Percentiles rank a stretch among this genome's conserved stretches.
Conservation (phyloP, 2,797 vertebrate genomes). For the Galaxias olidus region DNA sequence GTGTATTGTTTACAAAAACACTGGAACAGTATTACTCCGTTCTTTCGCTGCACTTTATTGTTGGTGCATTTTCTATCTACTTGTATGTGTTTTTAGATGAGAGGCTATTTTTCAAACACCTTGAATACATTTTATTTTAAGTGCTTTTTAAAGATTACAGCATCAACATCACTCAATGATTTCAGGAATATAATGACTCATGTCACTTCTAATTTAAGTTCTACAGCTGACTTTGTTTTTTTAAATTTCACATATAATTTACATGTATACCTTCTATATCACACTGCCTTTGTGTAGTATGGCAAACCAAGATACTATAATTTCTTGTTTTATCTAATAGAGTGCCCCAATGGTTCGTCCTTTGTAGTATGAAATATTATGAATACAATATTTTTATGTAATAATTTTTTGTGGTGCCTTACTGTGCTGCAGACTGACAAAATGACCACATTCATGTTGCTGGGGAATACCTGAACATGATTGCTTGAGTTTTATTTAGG, state of each 20-base stretch:
- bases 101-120: constrained; percentile 5
- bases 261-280: neutral
- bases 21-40: constrained; percentile 26
- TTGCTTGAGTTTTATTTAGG: constrained; percentile 45
- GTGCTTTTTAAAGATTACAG: too few relatives aligned
- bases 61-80: constrained; percentile 20
- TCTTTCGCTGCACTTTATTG: constrained; percentile 17
- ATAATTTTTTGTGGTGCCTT: neutral
- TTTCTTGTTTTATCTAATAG: too few relatives aligned
- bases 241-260: neutral
- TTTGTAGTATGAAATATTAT: too few relatives aligned
- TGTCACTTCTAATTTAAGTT: neutral
- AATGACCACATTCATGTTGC: neutral
- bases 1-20: constrained; percentile 41
- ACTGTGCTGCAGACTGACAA: neutral
- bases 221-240: neutral
- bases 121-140: too few relatives aligned
- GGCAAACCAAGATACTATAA: neutral
- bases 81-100: constrained; percentile 2
- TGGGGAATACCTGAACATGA: constrained; percentile 1
- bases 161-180: neutral
- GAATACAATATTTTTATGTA: too few relatives aligned
- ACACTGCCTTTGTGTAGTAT: neutral
- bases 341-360: too few relatives aligned
- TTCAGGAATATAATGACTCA: constrained; percentile 9